Conservation (phyloP, 1,140 invertebrate genomes). For the Bombus soroeensis region DNA sequence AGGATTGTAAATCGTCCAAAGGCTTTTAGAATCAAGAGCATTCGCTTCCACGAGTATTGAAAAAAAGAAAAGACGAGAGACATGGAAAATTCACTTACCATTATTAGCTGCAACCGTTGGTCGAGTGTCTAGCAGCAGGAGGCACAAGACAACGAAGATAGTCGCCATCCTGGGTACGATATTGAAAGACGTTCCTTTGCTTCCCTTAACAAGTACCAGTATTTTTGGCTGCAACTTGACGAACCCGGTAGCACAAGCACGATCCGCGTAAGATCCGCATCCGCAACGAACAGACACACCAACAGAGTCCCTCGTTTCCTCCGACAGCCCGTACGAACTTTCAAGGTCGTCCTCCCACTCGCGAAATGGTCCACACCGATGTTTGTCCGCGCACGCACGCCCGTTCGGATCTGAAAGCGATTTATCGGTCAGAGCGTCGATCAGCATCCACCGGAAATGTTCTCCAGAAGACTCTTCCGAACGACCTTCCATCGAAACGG, state of each 20-base stretch:
- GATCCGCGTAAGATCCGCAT: slow-evolving; percentile 50
- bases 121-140: slow-evolving; percentile 68
- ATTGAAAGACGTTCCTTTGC: slow-evolving; percentile 32
- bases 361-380: slow-evolving; percentile 10
- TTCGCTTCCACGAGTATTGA: background rate
- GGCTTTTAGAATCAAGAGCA: background rate
- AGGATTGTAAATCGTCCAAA: no score
- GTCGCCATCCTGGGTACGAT: slow-evolving; percentile 66
- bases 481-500: slow-evolving; percentile 40
- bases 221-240: slow-evolving; percentile 36
- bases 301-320: slow-evolving; percentile 12
- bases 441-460: slow-evolving; percentile 21
- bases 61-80: background rate
- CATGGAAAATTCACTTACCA: slow-evolving; percentile 59
- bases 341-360: slow-evolving; percentile 27
- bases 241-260: slow-evolving; percentile 46
- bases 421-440: background rate
- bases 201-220: slow-evolving; percentile 43
- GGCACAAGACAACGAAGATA: slow-evolving; percentile 67
- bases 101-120: slow-evolving; percentile 73
- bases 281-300: slow-evolving; percentile 54
- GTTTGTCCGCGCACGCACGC: slow-evolving; percentile 17
- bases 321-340: background rate
- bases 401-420: background rate
- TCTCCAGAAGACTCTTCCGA: slow-evolving; percentile 1